Base-by-base conservation (phyloP, 2,888 invertebrate species). In the Apamea epomidion region DNA sequence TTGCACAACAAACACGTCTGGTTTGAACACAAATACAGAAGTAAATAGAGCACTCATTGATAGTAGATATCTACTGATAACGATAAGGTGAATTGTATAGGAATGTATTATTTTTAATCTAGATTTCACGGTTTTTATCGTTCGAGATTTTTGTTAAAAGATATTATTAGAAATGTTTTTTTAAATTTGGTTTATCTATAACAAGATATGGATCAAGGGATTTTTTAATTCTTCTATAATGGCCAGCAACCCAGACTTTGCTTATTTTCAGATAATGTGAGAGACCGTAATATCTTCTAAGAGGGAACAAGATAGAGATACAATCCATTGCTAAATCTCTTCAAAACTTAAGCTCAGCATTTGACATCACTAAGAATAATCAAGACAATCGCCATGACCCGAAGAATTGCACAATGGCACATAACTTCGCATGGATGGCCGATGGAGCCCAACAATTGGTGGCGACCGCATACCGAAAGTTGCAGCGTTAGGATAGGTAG, bases 11-110 rank as follows among this genome's bases (percentile, higher is more conserved):
- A 64, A 76, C n/a, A 70, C 70, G 77, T 78, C 70, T 6, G 29
- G 10, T 70, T 54, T 18, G 1, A 12, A 32, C 58, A 60, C 21
- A 78, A 69, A 78, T 45, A 68, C 12, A 45, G 51, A 70, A 76
- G 76, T 77, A 83, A 85, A 78, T 86, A 70, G 67, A 67, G 42
- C 72, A 72, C 48, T 62, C 73, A 54, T 73, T 86, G 83, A 83
- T 76, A 32, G 54, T 42, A 12, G 48, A 25, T 85, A 78, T 86
- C 80, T 78, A 29, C 29, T 32, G 70, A 83, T 83, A 86, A 8
- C n/a, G 86, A 86, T 86, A 85, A 75, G 37, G 5, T 0, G 8
- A 25, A 75, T 62, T 71, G 64, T 76, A 86, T 48, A 71, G 60
- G n/a, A 75, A 62, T 73, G 72, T 78, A 76, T 78, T 78, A 67